phyloP scores from a whole-genome alignment of 1,140 invertebrate genomes.

The Phymastichus coffea region DNA sequence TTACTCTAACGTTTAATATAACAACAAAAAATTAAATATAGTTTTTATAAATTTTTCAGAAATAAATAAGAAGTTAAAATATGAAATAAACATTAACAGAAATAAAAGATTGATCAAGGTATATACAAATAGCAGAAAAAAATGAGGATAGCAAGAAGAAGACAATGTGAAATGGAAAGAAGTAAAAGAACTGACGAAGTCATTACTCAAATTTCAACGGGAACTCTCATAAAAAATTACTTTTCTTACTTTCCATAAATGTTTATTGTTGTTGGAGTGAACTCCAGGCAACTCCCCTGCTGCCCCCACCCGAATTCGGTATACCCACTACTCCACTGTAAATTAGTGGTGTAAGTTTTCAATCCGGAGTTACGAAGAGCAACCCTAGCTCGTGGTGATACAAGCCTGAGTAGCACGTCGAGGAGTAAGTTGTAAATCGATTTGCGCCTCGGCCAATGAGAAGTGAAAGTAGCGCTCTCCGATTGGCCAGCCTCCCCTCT shows the following conservation, averaged over 20 bases:
- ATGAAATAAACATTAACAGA: too few relatives aligned
- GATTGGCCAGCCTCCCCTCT: conserved; percentile 43
- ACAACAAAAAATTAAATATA: too few relatives aligned
- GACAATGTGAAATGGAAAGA: neutral
- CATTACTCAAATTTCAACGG: conserved; percentile 34
- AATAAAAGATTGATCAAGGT: too few relatives aligned
- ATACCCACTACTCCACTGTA: too few relatives aligned
- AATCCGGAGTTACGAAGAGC: conserved; percentile 32
- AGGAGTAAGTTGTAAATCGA: conserved; percentile 55
- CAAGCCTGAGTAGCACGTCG: conserved; percentile 37
- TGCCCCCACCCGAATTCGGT: too few relatives aligned
- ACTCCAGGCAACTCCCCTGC: conserved; percentile 3
- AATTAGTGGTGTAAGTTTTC: conserved; percentile 53
- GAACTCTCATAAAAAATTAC: too few relatives aligned
- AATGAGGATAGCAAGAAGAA: too few relatives aligned
- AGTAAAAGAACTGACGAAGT: conserved; percentile 3
- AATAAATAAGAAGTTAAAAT: too few relatives aligned
- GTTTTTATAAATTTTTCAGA: too few relatives aligned
- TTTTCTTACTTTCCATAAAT: too few relatives aligned
- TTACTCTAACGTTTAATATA: too few relatives aligned
- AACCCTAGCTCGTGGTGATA: conserved; percentile 36
- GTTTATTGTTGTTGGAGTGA: conserved; percentile 4
- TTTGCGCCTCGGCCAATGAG: conserved; percentile 52
- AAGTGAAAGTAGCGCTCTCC: conserved; percentile 42
- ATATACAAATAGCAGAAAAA: too few relatives aligned